phyloP scores from a whole-genome alignment of 2,888 invertebrate genomes.

The Mesorhabditis sp. region DNA sequence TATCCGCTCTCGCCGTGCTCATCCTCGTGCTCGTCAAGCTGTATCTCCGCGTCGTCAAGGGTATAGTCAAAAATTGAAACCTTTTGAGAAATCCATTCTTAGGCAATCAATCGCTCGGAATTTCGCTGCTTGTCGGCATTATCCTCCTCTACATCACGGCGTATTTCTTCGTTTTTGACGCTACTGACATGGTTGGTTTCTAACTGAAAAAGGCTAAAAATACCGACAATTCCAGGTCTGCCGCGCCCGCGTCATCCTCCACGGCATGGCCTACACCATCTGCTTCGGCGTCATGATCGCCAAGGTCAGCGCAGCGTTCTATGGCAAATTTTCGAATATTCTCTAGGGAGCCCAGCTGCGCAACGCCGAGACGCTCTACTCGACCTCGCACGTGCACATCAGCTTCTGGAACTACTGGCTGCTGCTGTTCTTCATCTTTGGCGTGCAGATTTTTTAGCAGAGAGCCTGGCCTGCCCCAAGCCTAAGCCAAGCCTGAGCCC shows the following conservation, averaged over 20 bases:
- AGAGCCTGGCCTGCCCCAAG: background rate
- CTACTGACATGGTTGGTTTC: constrained; percentile 34
- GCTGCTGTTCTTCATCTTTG: constrained; percentile 53
- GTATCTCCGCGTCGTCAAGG: constrained; percentile 47
- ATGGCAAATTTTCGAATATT: background rate
- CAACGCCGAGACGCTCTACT: constrained; percentile 50
- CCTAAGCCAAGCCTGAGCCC: too few relatives aligned
- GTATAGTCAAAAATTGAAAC: background rate
- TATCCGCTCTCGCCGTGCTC: background rate
- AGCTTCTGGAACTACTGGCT: constrained; percentile 58
- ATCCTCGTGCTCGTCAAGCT: constrained; percentile 45
- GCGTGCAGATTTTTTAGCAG: constrained; percentile 42
- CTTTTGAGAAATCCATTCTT: too few relatives aligned
- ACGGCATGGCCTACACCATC: constrained; percentile 47
- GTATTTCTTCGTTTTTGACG: constrained; percentile 53
- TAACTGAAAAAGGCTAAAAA: background rate
- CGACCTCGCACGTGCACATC: constrained; percentile 32
- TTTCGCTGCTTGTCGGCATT: constrained; percentile 52
- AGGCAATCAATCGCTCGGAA: constrained; percentile 56
- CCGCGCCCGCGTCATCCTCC: constrained; percentile 39
- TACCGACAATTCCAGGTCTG: constrained; percentile 22
- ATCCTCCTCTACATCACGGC: constrained; percentile 47
- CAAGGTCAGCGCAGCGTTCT: constrained; percentile 29
- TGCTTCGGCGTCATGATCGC: constrained; percentile 57
- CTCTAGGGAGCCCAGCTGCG: constrained; percentile 46